Evolutionary conservation across 2,797 vertebrate species (phyloP), one percentile per base, ranked within the genome.

Genomic region (Leucoraja ocellata): DNA sequence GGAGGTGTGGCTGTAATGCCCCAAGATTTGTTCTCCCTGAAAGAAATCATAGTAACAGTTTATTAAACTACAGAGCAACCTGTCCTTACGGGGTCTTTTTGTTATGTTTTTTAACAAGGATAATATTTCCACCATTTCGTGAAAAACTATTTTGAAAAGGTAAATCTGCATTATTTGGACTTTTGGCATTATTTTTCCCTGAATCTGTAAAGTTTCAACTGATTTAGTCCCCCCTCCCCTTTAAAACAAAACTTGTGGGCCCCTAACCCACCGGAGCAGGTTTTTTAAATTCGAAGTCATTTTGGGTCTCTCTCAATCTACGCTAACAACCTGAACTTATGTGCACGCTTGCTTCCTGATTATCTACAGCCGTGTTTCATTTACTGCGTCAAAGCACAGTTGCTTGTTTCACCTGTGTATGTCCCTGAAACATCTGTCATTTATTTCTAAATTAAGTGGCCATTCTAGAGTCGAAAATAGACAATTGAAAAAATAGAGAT

Each of bases 21-120:
- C 99, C 99, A 99, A 99, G 98, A 99, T 99, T 99, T 99, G 99
- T 99, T 99, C 99, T 99, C 99, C 99, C 99, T 99, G 99, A 98
- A 99, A 99, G 98, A 99, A 99, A 99, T 97, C 97, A 99, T 99
- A 99, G 99, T 99, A 99, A 99, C 97, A 99, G 99, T 99, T 98
- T 98, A 99, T 99, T 99, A 99, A 97, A 99, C 99, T 99, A 99
- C 99, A 99, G 98, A 99, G 98, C 98, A 99, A 98, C 98, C 97
- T 98, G 98, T 97, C 97, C 98, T 98, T 98, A 98, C 94, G 96
- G 97, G 98, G 97, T 98, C 98, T 99, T 97, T 97, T 98, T 97
- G 97, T 97, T 97, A 97, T 97, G 97, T 95, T 96, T 96, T 95
- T 96, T 32, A 95, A 97, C 94, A 94, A 46, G 90, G 90, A 92